Evolutionary conservation across 2,113 vertebrate species (phyloP), one percentile per base, ranked within the genome.

Genomic region (Paramormyrops kingsleyae): DNA sequence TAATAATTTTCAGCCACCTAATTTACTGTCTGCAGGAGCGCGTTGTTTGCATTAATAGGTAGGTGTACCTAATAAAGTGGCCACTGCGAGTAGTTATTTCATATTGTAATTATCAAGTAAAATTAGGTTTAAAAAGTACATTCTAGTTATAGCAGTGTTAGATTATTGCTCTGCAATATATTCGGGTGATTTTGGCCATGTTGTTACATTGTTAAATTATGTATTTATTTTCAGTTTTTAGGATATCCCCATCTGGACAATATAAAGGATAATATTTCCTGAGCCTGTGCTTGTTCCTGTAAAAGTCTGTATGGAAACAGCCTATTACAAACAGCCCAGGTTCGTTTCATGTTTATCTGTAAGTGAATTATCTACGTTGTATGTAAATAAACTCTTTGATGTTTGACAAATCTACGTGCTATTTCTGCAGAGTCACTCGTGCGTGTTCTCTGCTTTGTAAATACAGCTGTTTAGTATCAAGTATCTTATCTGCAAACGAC

Each of bases 311-410:
- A 42, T 80, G 74, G 74, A 80, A 80, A 80, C 74, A 80, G 17
- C 74, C 74, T 80, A 24, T 84, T 47, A 84, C 44, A 46, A 47
- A 84, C 44, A 46, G 44, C 17, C 19, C 39, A 47, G 83, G 44
- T 84, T 84, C 39, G 44, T 84, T 84, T 84, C 83, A 47, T 84
- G 83, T n/a, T 44, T 47, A 47, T 44, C 83, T 46, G 83, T 83
- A 83, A 83, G 80, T 84, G 39, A 46, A 47, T 84, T 47, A 84
- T 47, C 83, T 47, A n/a, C 21, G 21, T 84, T 84, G 83, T 84
- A 46, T 42, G 8, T 84, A 84, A 84, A 84, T 84, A 84, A 84
- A 84, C 83, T 83, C 77, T 84, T 46, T 84, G 83, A 84, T 84
- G 42, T 84, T 47, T 24, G 24, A 44, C 83, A 84, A 84, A 84